Evolutionary conservation across 2,888 invertebrate genomes (phyloP).

Genomic region (Xylocampa areola): DNA sequence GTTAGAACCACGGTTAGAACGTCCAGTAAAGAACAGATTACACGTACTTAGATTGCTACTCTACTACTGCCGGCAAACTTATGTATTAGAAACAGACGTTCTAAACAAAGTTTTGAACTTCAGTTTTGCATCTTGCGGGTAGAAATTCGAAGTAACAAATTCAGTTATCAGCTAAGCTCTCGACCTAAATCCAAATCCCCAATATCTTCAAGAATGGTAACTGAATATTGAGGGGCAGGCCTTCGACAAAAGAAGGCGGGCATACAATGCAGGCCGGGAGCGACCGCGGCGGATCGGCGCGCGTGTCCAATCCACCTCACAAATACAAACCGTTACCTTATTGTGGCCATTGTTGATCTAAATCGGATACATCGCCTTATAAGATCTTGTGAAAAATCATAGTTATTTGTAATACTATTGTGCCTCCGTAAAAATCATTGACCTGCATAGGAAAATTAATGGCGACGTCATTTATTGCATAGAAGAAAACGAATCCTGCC

Average conservation of each 20-base stretch:
- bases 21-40: too few relatives aligned
- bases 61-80: too few relatives aligned
- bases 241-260: constrained; percentile 46
- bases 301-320: constrained; percentile 46
- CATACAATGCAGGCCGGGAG: constrained; percentile 45
- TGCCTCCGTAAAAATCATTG: background rate
- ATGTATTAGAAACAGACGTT: constrained; percentile 35
- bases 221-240: constrained; percentile 43
- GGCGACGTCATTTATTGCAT: too few relatives aligned
- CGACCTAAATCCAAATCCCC: constrained; percentile 28
- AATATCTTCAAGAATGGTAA: constrained; percentile 37
- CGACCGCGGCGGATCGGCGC: constrained; percentile 32
- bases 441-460: too few relatives aligned
- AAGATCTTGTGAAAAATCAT: constrained; percentile 18
- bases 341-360: constrained; percentile 41
- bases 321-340: constrained; percentile 41
- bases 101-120: constrained; percentile 39
- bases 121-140: constrained; percentile 16
- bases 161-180: constrained; percentile 32
- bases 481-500: background rate
- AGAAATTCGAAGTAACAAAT: constrained; percentile 33
- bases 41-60: too few relatives aligned
- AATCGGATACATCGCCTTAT: constrained; percentile 30
- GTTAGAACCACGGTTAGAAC: too few relatives aligned
- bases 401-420: constrained; percentile 10